These are phyloP conservation scores for Malacoraja senta DNA, from an alignment of 2,797 vertebrate genomes.

Conservation along the genomic window DNA sequence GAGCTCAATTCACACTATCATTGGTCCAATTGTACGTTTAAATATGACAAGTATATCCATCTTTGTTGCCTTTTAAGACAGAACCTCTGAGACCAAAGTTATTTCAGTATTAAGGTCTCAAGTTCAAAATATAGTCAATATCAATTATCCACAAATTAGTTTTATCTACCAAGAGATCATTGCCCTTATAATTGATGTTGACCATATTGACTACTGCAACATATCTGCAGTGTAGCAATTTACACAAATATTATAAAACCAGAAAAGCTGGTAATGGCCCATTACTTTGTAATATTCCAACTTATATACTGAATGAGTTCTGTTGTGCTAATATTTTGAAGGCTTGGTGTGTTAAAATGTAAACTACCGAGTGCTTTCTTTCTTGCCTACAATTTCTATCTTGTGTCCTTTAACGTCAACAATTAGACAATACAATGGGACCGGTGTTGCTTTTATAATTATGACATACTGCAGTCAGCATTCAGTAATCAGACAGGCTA, in stretches of 20 bases:
- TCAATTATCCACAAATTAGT: neutral
- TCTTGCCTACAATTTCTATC: neutral
- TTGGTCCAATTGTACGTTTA: no score
- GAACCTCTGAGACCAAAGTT: no score
- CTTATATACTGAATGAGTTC: neutral
- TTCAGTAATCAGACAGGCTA: neutral
- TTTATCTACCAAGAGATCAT: neutral
- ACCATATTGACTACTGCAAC: neutral
- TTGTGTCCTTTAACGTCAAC: neutral
- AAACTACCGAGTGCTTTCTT: neutral
- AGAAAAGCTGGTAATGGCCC: neutral
- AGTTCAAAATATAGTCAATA: no score
- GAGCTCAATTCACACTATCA: no score
- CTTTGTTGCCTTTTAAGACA: no score
- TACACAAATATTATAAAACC: neutral
- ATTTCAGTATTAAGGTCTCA: no score
- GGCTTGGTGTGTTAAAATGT: neutral
- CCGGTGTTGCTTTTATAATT: neutral
- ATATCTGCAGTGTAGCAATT: neutral
- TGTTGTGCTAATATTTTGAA: neutral
- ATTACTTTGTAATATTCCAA: neutral
- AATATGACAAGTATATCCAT: no score
- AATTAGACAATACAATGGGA: neutral
- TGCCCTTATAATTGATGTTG: neutral
- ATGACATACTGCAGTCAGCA: neutral